A percentile compares a stretch with the other conserved stretches of the same genome.
Evolutionary conservation across 2,113 vertebrate species (phyloP).

Genomic region (Tragelaphus imberbis): DNA sequence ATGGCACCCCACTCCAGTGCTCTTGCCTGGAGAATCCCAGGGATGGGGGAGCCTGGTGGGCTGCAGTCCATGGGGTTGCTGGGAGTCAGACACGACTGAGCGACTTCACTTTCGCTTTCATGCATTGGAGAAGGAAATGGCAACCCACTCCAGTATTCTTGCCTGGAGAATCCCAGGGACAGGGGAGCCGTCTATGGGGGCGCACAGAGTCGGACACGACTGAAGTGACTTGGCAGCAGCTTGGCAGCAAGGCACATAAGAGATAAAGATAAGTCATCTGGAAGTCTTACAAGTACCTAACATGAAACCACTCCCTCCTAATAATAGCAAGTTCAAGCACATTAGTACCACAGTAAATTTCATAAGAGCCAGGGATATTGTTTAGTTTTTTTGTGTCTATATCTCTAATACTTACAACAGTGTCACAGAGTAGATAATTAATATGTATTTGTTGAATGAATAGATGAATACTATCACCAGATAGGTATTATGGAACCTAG

Average conservation of each 20-base stretch:
- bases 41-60: no score
- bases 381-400: neutral
- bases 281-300: neutral
- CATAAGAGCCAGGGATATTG: neutral
- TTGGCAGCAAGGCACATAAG: neutral
- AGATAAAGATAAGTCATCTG: neutral
- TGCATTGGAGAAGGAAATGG: no score
- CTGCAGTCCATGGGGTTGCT: no score
- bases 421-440: neutral
- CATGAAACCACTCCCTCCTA: neutral
- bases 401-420: neutral
- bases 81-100: no score
- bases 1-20: no score
- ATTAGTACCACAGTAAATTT: neutral
- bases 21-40: no score
- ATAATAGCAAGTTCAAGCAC: neutral
- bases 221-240: no score
- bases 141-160: no score
- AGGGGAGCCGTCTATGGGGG: no score
- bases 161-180: no score
- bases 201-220: neutral
- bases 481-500: neutral
- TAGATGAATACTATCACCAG: neutral
- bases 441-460: neutral
- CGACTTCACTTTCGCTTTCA: no score